A percentile compares a stretch with the other conserved stretches of the same genome.
Conservation (phyloP, 2,113 vertebrate species). For the Cryptotis parvus region DNA sequence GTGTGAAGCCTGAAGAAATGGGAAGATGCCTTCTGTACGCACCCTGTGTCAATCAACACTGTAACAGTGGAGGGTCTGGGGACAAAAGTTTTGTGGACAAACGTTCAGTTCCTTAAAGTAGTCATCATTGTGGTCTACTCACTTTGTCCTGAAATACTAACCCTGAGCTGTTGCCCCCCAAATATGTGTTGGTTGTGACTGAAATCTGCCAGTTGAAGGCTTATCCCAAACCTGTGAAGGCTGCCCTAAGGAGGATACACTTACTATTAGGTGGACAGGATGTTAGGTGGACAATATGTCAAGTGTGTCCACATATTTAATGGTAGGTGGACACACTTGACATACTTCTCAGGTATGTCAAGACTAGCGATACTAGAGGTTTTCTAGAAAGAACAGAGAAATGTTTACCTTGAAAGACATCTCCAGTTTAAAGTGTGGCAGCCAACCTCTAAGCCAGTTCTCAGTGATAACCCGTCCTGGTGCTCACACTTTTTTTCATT, state of each 20-base stretch:
- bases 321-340: neutral
- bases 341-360: neutral
- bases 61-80: neutral
- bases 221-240: neutral
- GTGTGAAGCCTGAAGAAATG: neutral
- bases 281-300: too few relatives aligned
- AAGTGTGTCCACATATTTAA: too few relatives aligned
- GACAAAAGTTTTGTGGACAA: neutral
- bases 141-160: neutral
- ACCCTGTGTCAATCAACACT: neutral
- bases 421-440: neutral
- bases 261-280: neutral
- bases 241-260: too few relatives aligned
- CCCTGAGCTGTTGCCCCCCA: neutral
- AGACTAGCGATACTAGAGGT: neutral
- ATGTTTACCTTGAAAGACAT: neutral
- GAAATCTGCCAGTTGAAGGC: neutral
- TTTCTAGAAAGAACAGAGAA: neutral
- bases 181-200: neutral
- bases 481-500: neutral
- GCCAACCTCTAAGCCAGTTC: neutral
- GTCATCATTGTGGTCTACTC: accelerated
- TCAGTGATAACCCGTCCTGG: neutral
- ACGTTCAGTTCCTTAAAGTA: neutral
- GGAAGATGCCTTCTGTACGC: neutral